These are phyloP conservation scores for Tragelaphus imberbis DNA, from an alignment of 2,113 vertebrate genomes.

Conservation along the genomic window DNA sequence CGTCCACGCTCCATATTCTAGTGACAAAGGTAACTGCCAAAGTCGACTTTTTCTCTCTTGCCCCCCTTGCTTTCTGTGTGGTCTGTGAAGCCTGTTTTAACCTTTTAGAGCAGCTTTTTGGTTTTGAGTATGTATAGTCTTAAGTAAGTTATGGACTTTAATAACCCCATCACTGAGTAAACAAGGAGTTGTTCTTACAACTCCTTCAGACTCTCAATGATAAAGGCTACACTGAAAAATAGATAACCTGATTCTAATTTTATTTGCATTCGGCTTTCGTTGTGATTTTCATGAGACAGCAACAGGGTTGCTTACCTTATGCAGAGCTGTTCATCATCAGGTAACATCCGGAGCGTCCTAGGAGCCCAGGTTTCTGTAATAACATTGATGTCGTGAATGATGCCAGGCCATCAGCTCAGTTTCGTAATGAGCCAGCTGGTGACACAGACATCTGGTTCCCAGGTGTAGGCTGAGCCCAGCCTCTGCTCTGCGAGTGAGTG, in stretches of 20 bases:
- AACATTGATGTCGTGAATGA: not conserved
- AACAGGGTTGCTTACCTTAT: not conserved
- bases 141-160: not conserved
- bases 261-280: not conserved
- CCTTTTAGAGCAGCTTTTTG: not conserved
- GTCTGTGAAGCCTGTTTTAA: not conserved
- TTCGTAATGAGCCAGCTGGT: not conserved
- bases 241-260: not conserved
- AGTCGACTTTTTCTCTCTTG: not conserved
- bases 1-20: conserved; percentile 89
- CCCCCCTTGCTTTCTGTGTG: not conserved
- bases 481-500: not conserved
- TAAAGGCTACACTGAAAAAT: not conserved
- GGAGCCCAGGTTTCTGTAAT: not conserved
- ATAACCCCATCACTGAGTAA: not conserved
- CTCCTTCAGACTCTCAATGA: not conserved
- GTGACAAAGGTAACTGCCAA: conserved; percentile 86
- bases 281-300: not conserved
- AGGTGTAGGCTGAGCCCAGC: not conserved
- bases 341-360: not conserved
- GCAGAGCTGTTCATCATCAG: not conserved
- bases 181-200: not conserved
- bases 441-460: not conserved
- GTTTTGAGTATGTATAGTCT: not conserved
- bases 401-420: not conserved